Conservation (phyloP, 1,140 invertebrate genomes). For the Drosophila sp. region DNA sequence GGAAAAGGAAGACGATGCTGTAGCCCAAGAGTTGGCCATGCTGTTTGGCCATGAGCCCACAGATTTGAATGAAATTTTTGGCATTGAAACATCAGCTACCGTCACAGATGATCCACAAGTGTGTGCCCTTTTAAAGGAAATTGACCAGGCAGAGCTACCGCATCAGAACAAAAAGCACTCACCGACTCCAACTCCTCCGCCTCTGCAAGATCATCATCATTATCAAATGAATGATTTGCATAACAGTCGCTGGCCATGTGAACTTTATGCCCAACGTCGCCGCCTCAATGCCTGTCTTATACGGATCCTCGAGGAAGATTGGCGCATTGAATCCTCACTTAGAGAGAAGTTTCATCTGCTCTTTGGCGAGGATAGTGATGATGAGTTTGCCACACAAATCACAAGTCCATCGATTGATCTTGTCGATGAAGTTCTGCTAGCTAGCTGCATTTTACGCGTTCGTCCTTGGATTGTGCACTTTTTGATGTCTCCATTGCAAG, state of each 20-base stretch:
- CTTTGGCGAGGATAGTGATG: constrained; percentile 77
- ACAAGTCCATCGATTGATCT: constrained; percentile 76
- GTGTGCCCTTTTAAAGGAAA: constrained; percentile 51
- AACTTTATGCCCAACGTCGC: constrained; percentile 69
- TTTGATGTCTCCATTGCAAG: constrained; percentile 70
- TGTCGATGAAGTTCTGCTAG: constrained; percentile 66
- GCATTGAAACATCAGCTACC: constrained; percentile 47
- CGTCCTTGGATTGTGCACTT: constrained; percentile 77
- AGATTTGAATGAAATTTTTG: constrained; percentile 74
- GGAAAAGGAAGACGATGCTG: constrained; percentile 56
- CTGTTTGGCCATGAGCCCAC: constrained; percentile 71
- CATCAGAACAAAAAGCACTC: constrained; percentile 5
- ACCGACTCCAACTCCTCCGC: constrained; percentile 2
- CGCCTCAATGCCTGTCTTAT: constrained; percentile 55
- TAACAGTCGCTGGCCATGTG: constrained; percentile 78
- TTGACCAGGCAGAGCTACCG: constrained; percentile 22
- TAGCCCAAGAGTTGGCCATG: constrained; percentile 65
- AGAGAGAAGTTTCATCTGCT: constrained; percentile 59
- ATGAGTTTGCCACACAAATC: constrained; percentile 68
- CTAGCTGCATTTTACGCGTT: constrained; percentile 73
- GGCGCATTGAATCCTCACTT: constrained; percentile 66
- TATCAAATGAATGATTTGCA: constrained; percentile 51
- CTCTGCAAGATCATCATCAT: neutral
- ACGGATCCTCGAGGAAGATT: constrained; percentile 63
- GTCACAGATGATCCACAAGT: constrained; percentile 51